These are phyloP conservation scores for Babyrousa celebensis DNA, from an alignment of 2,797 vertebrate species.

Conservation along the genomic window DNA sequence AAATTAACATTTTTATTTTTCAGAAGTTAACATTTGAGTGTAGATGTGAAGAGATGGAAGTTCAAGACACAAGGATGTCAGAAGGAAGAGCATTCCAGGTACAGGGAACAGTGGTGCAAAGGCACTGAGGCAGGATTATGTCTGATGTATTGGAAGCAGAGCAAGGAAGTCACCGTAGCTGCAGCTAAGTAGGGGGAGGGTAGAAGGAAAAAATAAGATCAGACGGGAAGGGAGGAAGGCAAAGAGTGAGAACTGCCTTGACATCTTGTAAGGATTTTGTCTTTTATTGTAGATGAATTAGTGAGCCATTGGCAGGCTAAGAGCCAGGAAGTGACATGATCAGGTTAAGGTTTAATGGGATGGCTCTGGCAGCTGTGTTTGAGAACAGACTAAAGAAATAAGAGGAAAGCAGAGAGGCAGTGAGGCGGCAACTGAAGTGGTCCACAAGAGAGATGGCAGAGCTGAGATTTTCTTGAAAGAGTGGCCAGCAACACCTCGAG, in stretches of 20 bases:
- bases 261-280: not conserved
- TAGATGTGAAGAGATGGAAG: slow-evolving; percentile 6
- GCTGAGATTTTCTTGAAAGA: not conserved
- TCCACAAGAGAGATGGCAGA: not conserved
- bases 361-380: not conserved
- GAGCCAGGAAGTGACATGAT: not conserved
- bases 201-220: not conserved
- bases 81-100: not conserved
- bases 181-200: not conserved
- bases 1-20: slow-evolving; percentile 1
- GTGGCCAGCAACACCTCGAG: not conserved
- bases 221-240: not conserved
- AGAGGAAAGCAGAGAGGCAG: not conserved
- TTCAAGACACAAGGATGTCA: not conserved
- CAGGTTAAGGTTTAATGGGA: not conserved
- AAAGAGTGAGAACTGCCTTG: not conserved
- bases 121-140: not conserved
- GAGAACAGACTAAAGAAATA: not conserved
- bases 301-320: not conserved
- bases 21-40: slow-evolving; percentile 18
- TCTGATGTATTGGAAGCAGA: not conserved
- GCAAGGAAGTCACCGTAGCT: not conserved
- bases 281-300: slow-evolving; percentile 6
- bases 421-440: not conserved
- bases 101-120: not conserved